These are phyloP conservation scores for Pseudomugil gertrudae DNA, from an alignment of 2,797 vertebrate genomes.

Conservation along the genomic window DNA sequence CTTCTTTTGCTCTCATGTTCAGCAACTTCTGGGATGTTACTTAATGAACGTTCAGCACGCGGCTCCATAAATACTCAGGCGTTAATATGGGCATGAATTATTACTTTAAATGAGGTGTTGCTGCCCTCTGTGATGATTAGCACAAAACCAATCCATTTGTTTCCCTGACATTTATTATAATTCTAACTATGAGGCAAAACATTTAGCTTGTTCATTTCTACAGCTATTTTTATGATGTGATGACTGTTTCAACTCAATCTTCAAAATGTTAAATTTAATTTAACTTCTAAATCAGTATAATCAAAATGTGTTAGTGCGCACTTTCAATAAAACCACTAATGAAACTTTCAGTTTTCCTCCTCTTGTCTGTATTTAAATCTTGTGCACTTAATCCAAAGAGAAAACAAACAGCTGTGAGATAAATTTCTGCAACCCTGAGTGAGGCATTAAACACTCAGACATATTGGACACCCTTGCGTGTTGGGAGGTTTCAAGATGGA, in stretches of 20 bases:
- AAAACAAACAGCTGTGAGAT: conserved; percentile 55
- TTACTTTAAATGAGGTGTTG: conserved; percentile 25
- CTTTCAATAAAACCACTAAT: conserved; percentile 24
- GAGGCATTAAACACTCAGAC: conserved; percentile 70
- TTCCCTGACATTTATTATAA: not conserved
- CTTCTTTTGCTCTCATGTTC: conserved; percentile 49
- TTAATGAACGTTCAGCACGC: conserved; percentile 52
- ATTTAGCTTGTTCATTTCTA: conserved; percentile 3
- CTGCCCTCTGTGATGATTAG: conserved; percentile 24
- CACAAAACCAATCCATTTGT: conserved; percentile 11
- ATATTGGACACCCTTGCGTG: conserved; percentile 62
- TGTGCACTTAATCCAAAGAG: conserved; percentile 1
- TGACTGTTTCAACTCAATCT: conserved; percentile 4
- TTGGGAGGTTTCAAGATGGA: conserved; percentile 75
- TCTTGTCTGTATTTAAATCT: conserved; percentile 5
- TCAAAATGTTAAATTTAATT: conserved; percentile 20
- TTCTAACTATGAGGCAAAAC: not conserved
- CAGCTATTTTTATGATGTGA: not conserved
- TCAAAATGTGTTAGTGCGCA: not conserved
- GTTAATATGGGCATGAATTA: conserved; percentile 46
- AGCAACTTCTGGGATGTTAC: conserved; percentile 41
- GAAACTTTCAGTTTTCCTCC: conserved; percentile 10
- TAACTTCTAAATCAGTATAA: conserved; percentile 8
- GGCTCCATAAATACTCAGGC: conserved; percentile 51
- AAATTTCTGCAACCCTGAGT: conserved; percentile 67